phyloP scores from a whole-genome alignment of 2,797 vertebrate species.

The Crocidura indochinensis region DNA sequence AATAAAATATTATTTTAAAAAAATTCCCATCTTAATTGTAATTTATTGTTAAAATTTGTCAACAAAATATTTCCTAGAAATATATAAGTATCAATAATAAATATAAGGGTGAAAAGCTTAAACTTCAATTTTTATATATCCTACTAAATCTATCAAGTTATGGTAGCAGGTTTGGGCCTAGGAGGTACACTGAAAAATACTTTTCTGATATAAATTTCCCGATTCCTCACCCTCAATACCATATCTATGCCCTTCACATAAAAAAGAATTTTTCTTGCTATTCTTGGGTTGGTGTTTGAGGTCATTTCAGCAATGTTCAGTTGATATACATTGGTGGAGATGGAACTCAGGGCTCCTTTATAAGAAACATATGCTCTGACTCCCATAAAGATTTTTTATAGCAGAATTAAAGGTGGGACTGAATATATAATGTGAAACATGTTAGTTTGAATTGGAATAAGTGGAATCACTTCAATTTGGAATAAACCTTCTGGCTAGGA shows the following conservation, averaged over 20 bases:
- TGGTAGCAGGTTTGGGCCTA: constrained; percentile 43
- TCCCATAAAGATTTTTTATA: constrained; percentile 21
- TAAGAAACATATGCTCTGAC: too few relatives aligned
- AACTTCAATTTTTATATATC: constrained; percentile 50
- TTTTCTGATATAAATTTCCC: constrained; percentile 38
- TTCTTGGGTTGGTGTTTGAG: too few relatives aligned
- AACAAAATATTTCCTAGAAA: constrained; percentile 53
- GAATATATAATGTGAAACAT: constrained; percentile 57
- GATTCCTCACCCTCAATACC: not conserved
- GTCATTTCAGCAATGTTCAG: too few relatives aligned
- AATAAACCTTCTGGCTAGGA: constrained; percentile 53
- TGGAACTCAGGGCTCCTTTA: too few relatives aligned
- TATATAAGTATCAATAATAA: constrained; percentile 66
- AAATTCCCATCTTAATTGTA: constrained; percentile 63
- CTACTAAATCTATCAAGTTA: not conserved
- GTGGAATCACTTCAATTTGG: constrained; percentile 52
- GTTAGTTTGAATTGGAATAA: constrained; percentile 64
- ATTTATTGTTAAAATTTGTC: constrained; percentile 59
- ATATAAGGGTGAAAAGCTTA: constrained; percentile 58
- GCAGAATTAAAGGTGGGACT: constrained; percentile 57
- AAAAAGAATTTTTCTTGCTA: not conserved
- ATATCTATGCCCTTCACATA: not conserved
- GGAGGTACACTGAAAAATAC: constrained; percentile 53
- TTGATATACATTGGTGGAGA: too few relatives aligned
- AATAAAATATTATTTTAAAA: constrained; percentile 31